Conservation (phyloP, 2,113 vertebrate genomes). For the Toxotes jaculatrix region DNA sequence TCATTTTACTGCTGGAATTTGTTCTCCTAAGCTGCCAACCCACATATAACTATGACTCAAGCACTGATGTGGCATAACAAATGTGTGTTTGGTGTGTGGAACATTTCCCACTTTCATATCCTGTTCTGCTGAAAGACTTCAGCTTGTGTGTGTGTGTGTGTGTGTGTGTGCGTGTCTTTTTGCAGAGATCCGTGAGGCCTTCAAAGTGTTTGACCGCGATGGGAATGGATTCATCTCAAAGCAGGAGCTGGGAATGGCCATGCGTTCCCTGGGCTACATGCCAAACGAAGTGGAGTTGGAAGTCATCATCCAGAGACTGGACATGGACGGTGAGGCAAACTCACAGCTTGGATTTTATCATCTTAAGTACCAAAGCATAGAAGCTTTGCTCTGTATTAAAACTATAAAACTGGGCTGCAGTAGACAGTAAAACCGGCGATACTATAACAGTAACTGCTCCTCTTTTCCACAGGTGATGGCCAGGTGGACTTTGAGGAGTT, state of each 20-base stretch:
- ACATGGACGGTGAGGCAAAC: slow-evolving; percentile 92
- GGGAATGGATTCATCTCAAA: slow-evolving; percentile 98
- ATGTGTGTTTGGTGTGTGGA: slow-evolving; percentile 62
- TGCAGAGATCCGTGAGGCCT: slow-evolving; percentile 94
- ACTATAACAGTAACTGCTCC: slow-evolving; percentile 8
- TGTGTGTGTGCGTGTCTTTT: slow-evolving; percentile 14
- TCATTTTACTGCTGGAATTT: slow-evolving; percentile 41
- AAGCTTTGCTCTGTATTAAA: slow-evolving; percentile 9
- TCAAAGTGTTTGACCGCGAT: slow-evolving; percentile 95
- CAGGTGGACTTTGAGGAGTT: slow-evolving; percentile 99
- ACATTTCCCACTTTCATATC: slow-evolving; percentile 51
- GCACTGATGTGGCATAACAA: slow-evolving; percentile 59
- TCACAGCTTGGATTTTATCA: slow-evolving; percentile 14
- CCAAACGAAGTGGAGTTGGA: slow-evolving; percentile 97
- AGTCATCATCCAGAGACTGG: slow-evolving; percentile 95
- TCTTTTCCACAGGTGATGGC: slow-evolving; percentile 88
- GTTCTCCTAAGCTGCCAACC: slow-evolving; percentile 57
- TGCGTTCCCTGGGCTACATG: slow-evolving; percentile 97
- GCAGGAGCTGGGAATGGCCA: slow-evolving; percentile 96
- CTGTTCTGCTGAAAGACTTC: slow-evolving; percentile 33
- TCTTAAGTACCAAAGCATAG: neutral
- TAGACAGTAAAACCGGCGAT: neutral
- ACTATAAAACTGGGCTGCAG: neutral
- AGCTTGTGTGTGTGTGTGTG: slow-evolving; percentile 8
- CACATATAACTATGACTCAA: slow-evolving; percentile 66